Conservation (phyloP, 37 sponge, comb jelly and placozoan genomes). For the Chondrilla cf. caribensis region DNA sequence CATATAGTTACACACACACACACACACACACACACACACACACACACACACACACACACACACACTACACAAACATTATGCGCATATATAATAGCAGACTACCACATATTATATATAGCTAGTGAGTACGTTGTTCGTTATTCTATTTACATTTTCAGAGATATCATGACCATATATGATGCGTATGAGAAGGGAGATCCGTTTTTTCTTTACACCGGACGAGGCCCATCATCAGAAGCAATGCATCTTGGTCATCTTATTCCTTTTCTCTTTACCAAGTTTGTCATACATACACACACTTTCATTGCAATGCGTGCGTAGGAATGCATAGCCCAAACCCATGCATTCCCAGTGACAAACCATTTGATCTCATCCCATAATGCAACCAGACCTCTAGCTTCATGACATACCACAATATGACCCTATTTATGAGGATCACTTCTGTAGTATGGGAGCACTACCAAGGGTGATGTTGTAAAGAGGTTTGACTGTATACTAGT, state of each 20-base stretch:
- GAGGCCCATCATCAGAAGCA: conserved; percentile 86
- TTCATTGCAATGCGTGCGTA: no score
- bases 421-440: no score
- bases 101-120: not conserved
- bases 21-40: conserved; percentile 17
- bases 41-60: conserved; percentile 21
- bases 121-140: no score
- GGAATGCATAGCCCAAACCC: no score
- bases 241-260: conserved; percentile 90
- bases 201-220: conserved; percentile 88
- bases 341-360: no score
- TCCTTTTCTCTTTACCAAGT: conserved; percentile 93
- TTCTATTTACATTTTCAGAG: conserved; percentile 28
- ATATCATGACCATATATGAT: conserved; percentile 52
- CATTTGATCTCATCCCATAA: no score
- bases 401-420: no score
- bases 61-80: not conserved
- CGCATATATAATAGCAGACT: not conserved
- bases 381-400: no score
- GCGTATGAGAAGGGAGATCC: conserved; percentile 71
- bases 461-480: no score
- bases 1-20: not conserved
- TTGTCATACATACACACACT: not conserved
- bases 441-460: no score
- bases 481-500: no score